These are phyloP conservation scores for Heliconius hermathena DNA, from an alignment of 1,140 invertebrate species.

Conservation along the genomic window DNA sequence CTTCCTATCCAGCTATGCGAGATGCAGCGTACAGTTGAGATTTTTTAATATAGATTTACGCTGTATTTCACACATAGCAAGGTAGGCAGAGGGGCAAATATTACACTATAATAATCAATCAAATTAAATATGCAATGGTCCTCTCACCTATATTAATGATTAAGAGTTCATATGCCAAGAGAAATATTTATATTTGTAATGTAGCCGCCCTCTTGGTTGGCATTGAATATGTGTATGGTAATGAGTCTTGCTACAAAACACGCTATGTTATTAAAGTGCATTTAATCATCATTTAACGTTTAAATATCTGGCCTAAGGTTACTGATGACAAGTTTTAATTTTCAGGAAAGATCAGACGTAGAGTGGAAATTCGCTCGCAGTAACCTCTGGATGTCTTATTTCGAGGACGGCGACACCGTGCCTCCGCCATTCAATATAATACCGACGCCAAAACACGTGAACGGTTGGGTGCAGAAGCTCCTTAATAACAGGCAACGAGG, in stretches of 20 bases:
- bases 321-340: not conserved
- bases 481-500: conserved; percentile 77
- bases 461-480: conserved; percentile 71
- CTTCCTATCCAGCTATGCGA: no score
- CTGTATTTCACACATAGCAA: no score
- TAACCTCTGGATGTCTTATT: conserved; percentile 96
- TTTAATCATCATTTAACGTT: no score
- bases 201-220: no score
- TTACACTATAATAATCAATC: not conserved
- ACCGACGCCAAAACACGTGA: conserved; percentile 87
- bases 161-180: no score
- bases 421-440: conserved; percentile 95
- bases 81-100: not conserved
- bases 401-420: conserved; percentile 92
- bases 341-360: conserved; percentile 90
- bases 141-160: no score
- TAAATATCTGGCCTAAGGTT: not conserved
- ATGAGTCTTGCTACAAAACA: no score
- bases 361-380: conserved; percentile 97
- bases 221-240: no score
- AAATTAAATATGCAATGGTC: not conserved
- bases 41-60: no score
- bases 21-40: no score
- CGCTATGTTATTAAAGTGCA: not conserved
- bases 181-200: no score